Base-by-base conservation (phyloP, 2,888 invertebrate species). In the Galerucella calmariensis region DNA sequence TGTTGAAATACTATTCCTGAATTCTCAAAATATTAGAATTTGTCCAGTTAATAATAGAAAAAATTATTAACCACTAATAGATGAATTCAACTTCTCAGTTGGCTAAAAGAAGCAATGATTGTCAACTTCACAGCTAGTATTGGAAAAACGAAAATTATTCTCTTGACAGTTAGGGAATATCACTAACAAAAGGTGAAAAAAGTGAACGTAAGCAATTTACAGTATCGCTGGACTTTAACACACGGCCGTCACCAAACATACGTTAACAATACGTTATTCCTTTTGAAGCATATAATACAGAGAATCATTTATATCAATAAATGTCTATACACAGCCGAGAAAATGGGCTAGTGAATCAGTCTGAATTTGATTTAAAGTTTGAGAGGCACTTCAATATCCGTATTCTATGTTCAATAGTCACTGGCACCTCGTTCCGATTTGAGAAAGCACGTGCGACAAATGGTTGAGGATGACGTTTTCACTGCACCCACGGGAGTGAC, bases 341-440 rank as follows among this genome's bases (percentile, higher is more conserved):
- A 83, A 82, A 82, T 81, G 80, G 79, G 75, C 68, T 77, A 78
- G 82, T 84, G 83, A 83, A 84, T 84, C 84, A 83, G 81, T 79
- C 81, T 76, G 83, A 83, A 85, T 85, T 85, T 85, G 85, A 86
- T 85, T 84, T 85, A 84, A 84, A 85, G 83, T 82, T 82, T 82
- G 83, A 84, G 84, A 84, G 85, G 84, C 84, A 84, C 85, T 86
- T 84, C 86, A 86, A 86, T 86, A 86, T 85, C 84, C 84, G 82
- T 82, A 83, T 74, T 73, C 73, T 58, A 77, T 77, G 80, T 79
- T 79, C 83, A 83, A 83, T 83, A 84, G 82, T 83, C 83, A 81
- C 79, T 81, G 59, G 81, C 80, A 46, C 53, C 20, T 66, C 65
- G 65, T 75, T 74, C 78, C 78, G 82, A 82, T 83, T 82, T 69